Evolutionary conservation across 2,797 vertebrate genomes (phyloP).

Genomic region (Lutjanus campechanus): DNA sequence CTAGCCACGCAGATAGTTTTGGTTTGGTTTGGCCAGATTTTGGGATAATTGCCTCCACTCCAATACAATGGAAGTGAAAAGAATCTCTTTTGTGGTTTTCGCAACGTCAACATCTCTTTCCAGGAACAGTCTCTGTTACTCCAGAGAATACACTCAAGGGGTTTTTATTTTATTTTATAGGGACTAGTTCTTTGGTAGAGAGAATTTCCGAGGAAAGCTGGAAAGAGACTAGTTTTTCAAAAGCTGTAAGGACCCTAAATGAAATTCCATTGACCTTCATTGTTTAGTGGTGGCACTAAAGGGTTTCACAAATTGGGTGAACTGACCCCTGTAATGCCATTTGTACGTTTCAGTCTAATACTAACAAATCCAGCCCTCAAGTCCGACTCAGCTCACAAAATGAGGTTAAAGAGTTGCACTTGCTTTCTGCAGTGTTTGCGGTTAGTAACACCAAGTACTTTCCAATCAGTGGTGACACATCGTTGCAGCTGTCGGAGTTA

Average conservation of each 20-base stretch:
- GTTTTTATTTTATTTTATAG: neutral
- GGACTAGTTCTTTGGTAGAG: neutral
- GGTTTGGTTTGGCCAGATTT: neutral
- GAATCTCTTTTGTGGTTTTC: neutral
- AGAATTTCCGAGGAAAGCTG: neutral
- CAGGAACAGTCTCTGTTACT: slow-evolving; percentile 5
- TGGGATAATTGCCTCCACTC: neutral
- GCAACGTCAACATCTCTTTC: neutral
- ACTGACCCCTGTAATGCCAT: neutral
- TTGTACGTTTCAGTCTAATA: neutral
- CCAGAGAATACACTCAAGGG: neutral
- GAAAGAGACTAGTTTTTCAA: neutral
- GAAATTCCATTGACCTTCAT: neutral
- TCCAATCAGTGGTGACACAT: slow-evolving; percentile 43
- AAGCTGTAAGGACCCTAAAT: neutral
- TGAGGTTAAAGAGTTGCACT: slow-evolving; percentile 1
- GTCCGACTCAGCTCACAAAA: neutral
- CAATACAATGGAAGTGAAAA: neutral
- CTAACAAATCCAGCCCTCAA: neutral
- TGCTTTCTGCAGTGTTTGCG: slow-evolving; percentile 19
- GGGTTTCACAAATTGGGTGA: neutral
- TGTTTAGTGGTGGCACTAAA: too few relatives aligned
- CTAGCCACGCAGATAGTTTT: neutral
- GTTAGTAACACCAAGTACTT: neutral
- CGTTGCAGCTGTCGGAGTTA: slow-evolving; percentile 46